Evolutionary conservation across 2,888 invertebrate species (phyloP), one percentile per base, ranked within the genome.

Genomic region (Clostera curtula): DNA sequence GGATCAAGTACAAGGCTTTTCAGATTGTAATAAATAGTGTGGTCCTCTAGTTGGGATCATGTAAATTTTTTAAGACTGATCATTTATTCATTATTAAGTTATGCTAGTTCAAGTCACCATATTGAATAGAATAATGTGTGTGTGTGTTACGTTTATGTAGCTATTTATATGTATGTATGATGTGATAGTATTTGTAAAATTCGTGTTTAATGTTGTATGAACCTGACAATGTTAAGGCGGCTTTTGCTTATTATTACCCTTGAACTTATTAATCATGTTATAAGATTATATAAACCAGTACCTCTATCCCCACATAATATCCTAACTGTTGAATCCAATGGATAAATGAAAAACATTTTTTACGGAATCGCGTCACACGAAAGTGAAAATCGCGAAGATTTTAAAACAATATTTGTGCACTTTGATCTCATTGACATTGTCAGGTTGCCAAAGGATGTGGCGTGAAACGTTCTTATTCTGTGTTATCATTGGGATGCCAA

Each of bases 71-170:
- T 69, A 82, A 82, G 82, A 82, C 82, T 82, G 82, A 82, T 80
- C 79, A 75, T 75, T 79, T 75, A 69, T 71, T 74, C 80, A 77
- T 79, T 74, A 57, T 69, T 77, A 76, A 77, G 76, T 79, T 79
- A 73, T 54, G 70, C 72, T 76, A 76, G 76, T 68, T 74, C 57
- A 61, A 72, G 63, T 71, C 75, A 76, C 70, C 66, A 61, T 72
- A 63, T 71, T 68, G 57, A 56, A 54, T 60, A 49, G 51, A 47
- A 36, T 47, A 47, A 49, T 29, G 47, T 43, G 49, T 52, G 57
- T 59, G 63, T 60, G 64, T 60, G 60, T 67, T 62, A 55, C 47
- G 57, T 69, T 67, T 63, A 58, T 59, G 55, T 69, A 65, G 61
- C 55, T 70, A 65, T 73, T 69, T 72, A 64, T 69, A 59, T 65